Evolutionary conservation across 2,113 vertebrate genomes (phyloP).

Genomic region (Myanophis thanlyinensis): DNA sequence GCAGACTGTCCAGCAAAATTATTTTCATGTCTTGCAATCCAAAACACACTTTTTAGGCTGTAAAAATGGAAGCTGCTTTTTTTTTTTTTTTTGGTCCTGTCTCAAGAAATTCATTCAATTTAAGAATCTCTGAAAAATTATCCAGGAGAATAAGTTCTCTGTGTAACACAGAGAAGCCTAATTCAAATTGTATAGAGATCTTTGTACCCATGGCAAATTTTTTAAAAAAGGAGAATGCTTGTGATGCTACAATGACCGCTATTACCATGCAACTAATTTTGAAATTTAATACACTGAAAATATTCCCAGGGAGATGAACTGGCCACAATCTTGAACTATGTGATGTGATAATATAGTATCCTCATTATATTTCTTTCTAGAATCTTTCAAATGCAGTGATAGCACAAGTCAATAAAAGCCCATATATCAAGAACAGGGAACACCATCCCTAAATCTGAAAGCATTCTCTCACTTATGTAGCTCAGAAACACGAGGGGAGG

Average conservation of each 20-base stretch:
- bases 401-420: background rate
- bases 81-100: background rate
- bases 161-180: background rate
- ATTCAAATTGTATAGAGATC: background rate
- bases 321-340: background rate
- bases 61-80: background rate
- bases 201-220: background rate
- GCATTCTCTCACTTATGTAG: background rate
- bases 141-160: background rate
- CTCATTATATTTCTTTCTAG: background rate
- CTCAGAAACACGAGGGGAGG: background rate
- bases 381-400: background rate
- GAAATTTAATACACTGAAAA: background rate
- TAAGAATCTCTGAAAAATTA: background rate
- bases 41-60: background rate
- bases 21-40: background rate
- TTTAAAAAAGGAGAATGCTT: background rate
- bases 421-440: background rate
- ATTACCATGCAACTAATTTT: background rate
- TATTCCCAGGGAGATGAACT: background rate
- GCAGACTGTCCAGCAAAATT: background rate
- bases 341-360: background rate
- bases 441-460: background rate
- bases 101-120: background rate
- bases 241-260: background rate